phyloP scores from a whole-genome alignment of 2,888 invertebrate species.

The Priapulus caudatus region DNA sequence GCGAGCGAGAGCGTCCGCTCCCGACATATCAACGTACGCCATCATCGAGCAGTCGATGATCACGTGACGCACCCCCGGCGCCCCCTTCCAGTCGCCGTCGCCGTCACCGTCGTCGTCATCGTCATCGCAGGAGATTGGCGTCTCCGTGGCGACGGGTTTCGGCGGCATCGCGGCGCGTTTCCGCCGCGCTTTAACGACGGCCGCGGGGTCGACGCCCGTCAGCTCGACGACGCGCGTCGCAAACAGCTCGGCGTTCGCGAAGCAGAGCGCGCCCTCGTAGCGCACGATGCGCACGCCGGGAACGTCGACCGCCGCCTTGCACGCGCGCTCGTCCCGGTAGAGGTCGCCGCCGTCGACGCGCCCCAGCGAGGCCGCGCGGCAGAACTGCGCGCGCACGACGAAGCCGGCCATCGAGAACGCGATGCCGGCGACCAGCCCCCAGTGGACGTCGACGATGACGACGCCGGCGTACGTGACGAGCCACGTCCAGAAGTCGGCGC shows the following conservation, averaged over 20 bases:
- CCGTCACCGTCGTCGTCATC: no score
- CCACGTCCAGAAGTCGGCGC: conserved; percentile 31
- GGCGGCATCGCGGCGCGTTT: no score
- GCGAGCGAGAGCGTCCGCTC: no score
- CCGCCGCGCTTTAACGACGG: no score
- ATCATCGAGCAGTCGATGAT: no score
- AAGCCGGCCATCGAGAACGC: conserved; percentile 31
- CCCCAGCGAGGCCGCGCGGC: conserved; percentile 46
- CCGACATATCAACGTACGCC: no score
- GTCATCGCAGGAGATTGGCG: no score
- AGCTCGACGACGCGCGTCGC: conserved; percentile 31
- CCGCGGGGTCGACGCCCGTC: no score
- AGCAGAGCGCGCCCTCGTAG: conserved; percentile 41
- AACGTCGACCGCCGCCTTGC: conserved; percentile 48
- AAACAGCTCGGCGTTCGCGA: conserved; percentile 41
- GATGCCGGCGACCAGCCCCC: conserved; percentile 28
- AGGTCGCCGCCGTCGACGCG: conserved; percentile 59
- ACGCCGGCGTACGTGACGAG: conserved; percentile 30
- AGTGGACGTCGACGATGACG: conserved; percentile 29
- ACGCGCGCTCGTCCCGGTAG: conserved; percentile 58
- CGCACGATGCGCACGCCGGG: conserved; percentile 41
- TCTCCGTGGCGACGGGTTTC: no score
- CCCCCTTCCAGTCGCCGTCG: no score
- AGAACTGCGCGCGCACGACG: conserved; percentile 30
- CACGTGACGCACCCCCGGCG: no score